phyloP scores from a whole-genome alignment of 2,113 vertebrate species.

The Megaptera novaeangliae region DNA sequence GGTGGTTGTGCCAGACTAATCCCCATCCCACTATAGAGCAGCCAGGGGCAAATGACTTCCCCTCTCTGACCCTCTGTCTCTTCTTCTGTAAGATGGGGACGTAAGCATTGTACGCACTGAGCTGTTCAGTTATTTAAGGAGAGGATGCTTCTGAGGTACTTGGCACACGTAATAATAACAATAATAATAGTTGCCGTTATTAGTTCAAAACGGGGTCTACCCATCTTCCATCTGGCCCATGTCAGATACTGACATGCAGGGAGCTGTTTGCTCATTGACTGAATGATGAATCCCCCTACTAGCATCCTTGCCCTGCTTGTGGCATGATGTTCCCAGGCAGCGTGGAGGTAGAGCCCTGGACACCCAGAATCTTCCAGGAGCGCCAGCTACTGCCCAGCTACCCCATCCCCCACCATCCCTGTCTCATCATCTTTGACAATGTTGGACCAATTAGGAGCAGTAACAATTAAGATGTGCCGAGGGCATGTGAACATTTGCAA shows the following conservation, averaged over 20 bases:
- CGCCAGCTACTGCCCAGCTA: fast-evolving
- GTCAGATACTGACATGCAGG: neutral
- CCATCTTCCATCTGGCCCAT: neutral
- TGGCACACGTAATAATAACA: neutral
- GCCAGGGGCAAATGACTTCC: neutral
- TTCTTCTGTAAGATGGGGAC: neutral
- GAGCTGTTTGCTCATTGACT: neutral
- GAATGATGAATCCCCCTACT: neutral
- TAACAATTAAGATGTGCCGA: neutral
- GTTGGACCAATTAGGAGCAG: conserved; percentile 2
- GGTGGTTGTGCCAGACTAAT: neutral
- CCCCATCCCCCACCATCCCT: neutral
- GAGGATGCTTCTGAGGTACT: neutral
- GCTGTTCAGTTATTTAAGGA: neutral
- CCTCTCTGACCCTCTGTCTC: neutral
- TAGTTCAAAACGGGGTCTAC: neutral
- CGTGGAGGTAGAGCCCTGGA: neutral
- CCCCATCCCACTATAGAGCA: neutral
- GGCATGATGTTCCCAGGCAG: neutral
- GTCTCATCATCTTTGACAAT: neutral
- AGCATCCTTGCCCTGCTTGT: neutral
- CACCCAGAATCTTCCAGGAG: neutral
- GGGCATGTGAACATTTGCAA: conserved; percentile 17
- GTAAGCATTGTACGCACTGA: fast-evolving
- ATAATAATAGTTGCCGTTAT: neutral